These are phyloP conservation scores for Escarpia spicata DNA, from an alignment of 2,888 invertebrate genomes.

Conservation along the genomic window DNA sequence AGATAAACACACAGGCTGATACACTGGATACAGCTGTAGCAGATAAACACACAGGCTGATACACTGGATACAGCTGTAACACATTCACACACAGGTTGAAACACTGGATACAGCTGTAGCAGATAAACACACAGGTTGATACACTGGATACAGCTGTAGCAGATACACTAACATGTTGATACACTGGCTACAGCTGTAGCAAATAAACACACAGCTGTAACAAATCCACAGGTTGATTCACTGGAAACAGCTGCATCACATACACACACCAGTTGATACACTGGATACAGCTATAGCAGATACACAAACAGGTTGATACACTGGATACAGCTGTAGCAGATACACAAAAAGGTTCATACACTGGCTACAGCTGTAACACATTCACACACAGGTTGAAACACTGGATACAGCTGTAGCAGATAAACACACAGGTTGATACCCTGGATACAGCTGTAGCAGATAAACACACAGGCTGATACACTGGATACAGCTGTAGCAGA, in stretches of 20 bases:
- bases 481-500: neutral
- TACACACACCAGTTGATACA: neutral
- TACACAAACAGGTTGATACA: neutral
- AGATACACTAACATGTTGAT: neutral
- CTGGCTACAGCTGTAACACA: too few species aligned
- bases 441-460: slow-evolving; percentile 75
- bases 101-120: neutral
- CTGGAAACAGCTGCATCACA: slow-evolving; percentile 75
- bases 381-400: too few species aligned
- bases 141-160: slow-evolving; percentile 74
- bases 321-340: too few species aligned
- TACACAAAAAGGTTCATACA: too few species aligned
- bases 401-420: slow-evolving; percentile 74
- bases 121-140: neutral
- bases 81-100: neutral
- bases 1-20: slow-evolving; percentile 68
- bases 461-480: neutral
- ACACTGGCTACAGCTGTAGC: neutral
- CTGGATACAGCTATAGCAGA: slow-evolving; percentile 66
- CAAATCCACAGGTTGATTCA: slow-evolving; percentile 71
- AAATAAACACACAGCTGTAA: too few species aligned
- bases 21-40: slow-evolving; percentile 78
- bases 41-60: neutral
- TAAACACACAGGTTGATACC: slow-evolving; percentile 72
- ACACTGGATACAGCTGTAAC: slow-evolving; percentile 66